Percentiles rank a stretch among this genome's conserved stretches.
Conservation (phyloP, 1,140 invertebrate genomes). For the Akabosia matsudoensis region DNA sequence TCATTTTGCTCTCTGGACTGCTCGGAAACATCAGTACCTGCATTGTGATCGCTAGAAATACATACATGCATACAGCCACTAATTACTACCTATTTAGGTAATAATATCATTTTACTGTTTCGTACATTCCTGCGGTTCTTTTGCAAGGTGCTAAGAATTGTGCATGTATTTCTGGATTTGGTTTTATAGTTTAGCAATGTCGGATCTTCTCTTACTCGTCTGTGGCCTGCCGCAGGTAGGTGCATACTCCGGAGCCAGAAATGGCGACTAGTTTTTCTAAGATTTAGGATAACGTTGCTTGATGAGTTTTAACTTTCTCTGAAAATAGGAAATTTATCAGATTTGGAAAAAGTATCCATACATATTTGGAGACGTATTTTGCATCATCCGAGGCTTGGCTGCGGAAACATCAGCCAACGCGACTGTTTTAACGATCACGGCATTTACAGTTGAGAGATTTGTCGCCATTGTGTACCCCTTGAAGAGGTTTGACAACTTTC, state of each 20-base stretch:
- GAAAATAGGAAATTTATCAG: conserved; percentile 46
- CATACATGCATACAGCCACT: conserved; percentile 60
- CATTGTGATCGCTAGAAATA: conserved; percentile 59
- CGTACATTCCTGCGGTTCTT: conserved; percentile 57
- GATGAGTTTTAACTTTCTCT: neutral
- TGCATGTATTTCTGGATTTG: conserved; percentile 55
- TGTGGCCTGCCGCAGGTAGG: conserved; percentile 68
- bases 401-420: conserved; percentile 84
- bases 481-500: conserved; percentile 1
- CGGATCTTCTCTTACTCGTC: conserved; percentile 81
- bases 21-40: conserved; percentile 62
- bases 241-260: too few species aligned
- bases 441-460: conserved; percentile 69
- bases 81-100: conserved; percentile 64
- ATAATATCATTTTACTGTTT: conserved; percentile 11
- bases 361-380: conserved; percentile 70
- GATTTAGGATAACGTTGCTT: too few species aligned
- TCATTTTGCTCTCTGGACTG: conserved; percentile 57
- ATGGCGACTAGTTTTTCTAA: too few species aligned
- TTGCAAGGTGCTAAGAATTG: too few species aligned
- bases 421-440: conserved; percentile 86
- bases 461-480: conserved; percentile 22
- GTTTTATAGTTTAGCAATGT: conserved; percentile 85
- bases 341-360: conserved; percentile 76
- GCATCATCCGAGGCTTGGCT: conserved; percentile 68